Percentiles rank a stretch among this genome's conserved stretches.
These are phyloP conservation scores for Meta bourneti DNA, from an alignment of 2,888 invertebrate genomes.

Conservation along the genomic window DNA sequence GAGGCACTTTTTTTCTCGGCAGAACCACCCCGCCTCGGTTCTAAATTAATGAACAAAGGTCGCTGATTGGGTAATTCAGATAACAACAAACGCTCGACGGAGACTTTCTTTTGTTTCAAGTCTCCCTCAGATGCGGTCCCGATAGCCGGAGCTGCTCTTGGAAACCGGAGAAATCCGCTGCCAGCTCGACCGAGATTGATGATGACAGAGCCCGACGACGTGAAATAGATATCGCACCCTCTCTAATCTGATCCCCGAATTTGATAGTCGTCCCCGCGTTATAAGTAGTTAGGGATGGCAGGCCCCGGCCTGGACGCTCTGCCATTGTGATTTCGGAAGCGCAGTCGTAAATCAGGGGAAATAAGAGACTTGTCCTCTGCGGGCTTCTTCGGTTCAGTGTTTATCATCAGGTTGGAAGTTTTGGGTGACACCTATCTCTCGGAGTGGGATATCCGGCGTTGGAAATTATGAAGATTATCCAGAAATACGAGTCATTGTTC, in stretches of 20 bases:
- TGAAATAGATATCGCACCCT: constrained; percentile 49
- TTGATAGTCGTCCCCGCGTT: constrained; percentile 50
- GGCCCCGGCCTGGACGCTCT: background rate
- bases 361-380: constrained; percentile 4
- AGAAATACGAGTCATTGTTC: no score
- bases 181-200: constrained; percentile 62
- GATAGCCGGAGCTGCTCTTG: constrained; percentile 14
- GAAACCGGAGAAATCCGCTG: constrained; percentile 61
- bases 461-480: background rate
- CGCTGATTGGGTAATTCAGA: constrained; percentile 52
- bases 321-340: background rate
- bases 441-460: background rate
- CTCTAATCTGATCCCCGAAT: constrained; percentile 71
- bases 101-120: constrained; percentile 48
- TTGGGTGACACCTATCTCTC: background rate
- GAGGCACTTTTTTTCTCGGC: constrained; percentile 15
- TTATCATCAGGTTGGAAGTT: background rate
- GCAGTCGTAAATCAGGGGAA: constrained; percentile 48
- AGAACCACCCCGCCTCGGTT: constrained; percentile 4
- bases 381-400: background rate
- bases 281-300: constrained; percentile 19
- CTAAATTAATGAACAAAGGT: constrained; percentile 58
- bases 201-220: constrained; percentile 51
- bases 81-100: constrained; percentile 29
- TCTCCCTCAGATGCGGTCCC: constrained; percentile 1